phyloP scores from a whole-genome alignment of 2,113 vertebrate genomes.

The Hippolais icterina region DNA sequence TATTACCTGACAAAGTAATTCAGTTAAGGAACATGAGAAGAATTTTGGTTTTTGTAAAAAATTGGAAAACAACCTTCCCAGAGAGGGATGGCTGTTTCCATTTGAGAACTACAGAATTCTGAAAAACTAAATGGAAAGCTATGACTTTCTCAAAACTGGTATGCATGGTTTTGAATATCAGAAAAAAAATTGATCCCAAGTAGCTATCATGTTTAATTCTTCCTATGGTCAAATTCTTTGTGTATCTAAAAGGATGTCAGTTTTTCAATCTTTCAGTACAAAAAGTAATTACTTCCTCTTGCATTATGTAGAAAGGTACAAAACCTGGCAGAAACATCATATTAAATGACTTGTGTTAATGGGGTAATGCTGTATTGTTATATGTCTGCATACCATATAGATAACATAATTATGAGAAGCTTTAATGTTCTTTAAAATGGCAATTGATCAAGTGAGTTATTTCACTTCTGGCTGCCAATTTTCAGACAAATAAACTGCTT shows the following conservation, averaged over 20 bases:
- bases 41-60: background rate
- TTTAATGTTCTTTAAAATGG: conserved; percentile 61
- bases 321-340: conserved; percentile 44
- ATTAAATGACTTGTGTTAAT: conserved; percentile 44
- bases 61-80: background rate
- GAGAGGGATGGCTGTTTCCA: background rate
- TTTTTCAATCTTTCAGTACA: conserved; percentile 41
- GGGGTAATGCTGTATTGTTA: conserved; percentile 21
- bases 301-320: conserved; percentile 42
- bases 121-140: background rate
- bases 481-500: conserved; percentile 62
- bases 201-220: background rate
- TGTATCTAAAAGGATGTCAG: background rate
- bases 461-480: conserved; percentile 45
- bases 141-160: background rate
- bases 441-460: conserved; percentile 61
- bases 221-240: conserved; percentile 4
- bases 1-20: background rate
- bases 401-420: conserved; percentile 42
- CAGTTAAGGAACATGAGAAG: background rate
- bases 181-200: background rate
- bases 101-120: background rate
- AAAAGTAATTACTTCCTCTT: conserved; percentile 67
- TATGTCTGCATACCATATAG: conserved; percentile 58
- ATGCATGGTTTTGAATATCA: background rate